These are phyloP conservation scores for Dissostichus mawsoni DNA, from an alignment of 2,113 vertebrate genomes.

Conservation along the genomic window DNA sequence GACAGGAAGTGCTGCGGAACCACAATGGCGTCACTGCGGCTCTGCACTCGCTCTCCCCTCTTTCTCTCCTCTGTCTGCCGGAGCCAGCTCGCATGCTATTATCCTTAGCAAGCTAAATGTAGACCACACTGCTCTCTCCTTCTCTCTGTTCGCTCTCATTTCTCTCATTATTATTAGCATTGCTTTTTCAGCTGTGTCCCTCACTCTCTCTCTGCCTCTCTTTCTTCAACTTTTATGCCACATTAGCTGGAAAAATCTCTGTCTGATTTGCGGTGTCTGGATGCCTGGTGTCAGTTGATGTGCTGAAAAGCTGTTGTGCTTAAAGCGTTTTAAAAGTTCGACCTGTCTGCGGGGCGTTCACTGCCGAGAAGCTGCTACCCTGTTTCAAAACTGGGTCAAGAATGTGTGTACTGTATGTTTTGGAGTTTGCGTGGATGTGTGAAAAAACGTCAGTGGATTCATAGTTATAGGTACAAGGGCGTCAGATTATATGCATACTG, in stretches of 20 bases:
- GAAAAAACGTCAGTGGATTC: neutral
- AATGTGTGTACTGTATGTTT: conserved; percentile 46
- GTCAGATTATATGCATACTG: neutral
- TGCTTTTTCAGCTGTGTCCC: conserved; percentile 82
- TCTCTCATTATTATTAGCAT: conserved; percentile 80
- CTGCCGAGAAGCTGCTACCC: conserved; percentile 33
- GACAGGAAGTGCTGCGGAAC: conserved; percentile 88
- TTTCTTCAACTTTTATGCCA: conserved; percentile 45
- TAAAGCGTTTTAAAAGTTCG: conserved; percentile 18
- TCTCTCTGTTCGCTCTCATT: conserved; percentile 57
- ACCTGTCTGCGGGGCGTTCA: conserved; percentile 48
- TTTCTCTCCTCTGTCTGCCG: conserved; percentile 47
- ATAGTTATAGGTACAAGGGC: too few species aligned
- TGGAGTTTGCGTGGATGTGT: conserved; percentile 15
- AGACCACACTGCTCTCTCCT: conserved; percentile 61
- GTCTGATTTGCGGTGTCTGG: conserved; percentile 79
- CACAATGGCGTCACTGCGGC: conserved; percentile 89
- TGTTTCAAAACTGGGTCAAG: conserved; percentile 39
- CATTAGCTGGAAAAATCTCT: conserved; percentile 71
- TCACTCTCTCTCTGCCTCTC: conserved; percentile 40
- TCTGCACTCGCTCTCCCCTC: conserved; percentile 67
- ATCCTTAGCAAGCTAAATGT: conserved; percentile 73
- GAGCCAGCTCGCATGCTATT: conserved; percentile 72
- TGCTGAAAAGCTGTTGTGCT: conserved; percentile 55
- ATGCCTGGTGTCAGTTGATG: conserved; percentile 60